Percentiles rank a stretch among this genome's conserved stretches.
Conservation (phyloP, 2,888 invertebrate species). For the Chymomyza procnemis region DNA sequence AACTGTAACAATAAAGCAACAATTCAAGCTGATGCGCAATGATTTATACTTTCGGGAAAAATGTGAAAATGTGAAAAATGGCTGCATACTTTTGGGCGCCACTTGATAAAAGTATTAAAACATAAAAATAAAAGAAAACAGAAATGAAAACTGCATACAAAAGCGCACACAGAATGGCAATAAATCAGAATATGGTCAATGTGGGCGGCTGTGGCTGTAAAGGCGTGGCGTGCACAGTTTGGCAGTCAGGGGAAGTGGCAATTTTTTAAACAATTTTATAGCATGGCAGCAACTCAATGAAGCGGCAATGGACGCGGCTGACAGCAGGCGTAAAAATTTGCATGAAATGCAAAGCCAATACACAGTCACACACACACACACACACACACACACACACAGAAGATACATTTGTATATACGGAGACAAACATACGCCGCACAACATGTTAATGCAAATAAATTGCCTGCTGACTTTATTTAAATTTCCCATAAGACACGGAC, state of each 20-base stretch:
- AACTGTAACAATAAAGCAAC: constrained; percentile 30
- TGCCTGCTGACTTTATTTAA: constrained; percentile 73
- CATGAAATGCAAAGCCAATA: constrained; percentile 37
- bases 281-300: constrained; percentile 67
- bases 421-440: constrained; percentile 42
- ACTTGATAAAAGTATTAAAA: constrained; percentile 18
- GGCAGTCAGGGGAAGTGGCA: background rate
- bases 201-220: constrained; percentile 31
- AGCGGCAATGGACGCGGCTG: constrained; percentile 35
- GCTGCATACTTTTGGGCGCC: constrained; percentile 57
- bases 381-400: background rate
- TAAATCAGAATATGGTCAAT: constrained; percentile 62
- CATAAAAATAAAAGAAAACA: constrained; percentile 10
- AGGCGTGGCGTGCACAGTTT: constrained; percentile 2
- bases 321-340: constrained; percentile 70
- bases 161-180: constrained; percentile 37
- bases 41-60: constrained; percentile 61
- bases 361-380: constrained; percentile 31
- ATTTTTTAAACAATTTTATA: constrained; percentile 66
- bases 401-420: constrained; percentile 14
- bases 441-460: constrained; percentile 71
- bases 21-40: constrained; percentile 15
- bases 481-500: constrained; percentile 64
- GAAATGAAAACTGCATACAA: constrained; percentile 26
- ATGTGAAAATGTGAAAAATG: constrained; percentile 39